Evolutionary conservation across 2,797 vertebrate genomes (phyloP), one percentile per base, ranked within the genome.

Genomic region (Bryconaethiops microstoma): DNA sequence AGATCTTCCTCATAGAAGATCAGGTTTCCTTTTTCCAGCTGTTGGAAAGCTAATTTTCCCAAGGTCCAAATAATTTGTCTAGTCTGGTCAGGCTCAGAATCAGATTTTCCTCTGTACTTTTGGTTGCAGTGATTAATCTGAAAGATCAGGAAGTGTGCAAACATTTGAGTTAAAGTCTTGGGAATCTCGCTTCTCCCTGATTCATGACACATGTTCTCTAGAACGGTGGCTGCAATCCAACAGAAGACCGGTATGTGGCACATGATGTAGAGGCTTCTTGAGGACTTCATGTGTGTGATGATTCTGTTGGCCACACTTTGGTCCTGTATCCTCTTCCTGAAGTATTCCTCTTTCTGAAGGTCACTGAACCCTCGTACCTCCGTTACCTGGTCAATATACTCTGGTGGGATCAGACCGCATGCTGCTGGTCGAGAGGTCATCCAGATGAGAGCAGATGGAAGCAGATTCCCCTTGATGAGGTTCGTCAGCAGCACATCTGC

Each of bases 211-310:
- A 16, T 63, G 0, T 25, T 16, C 29, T 63, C 60, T 17, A 63
- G 14, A 63, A 35, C 25, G 35, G 13, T 63, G 14, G 60, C 60
- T 63, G 60, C 60, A 35, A 35, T 63, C 60, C 60, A 17, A 14
- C 25, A 63, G 14, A 63, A 63, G 25, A 35, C 60, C 7, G 60
- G 60, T 29, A 63, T 35, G 29, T 63, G 60, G 14, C 60, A 63
- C 60, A 63, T 63, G 60, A 63, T 63, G 60, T 63, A 63, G 60
- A 63, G 60, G 60, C 60, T 63, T 63, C 60, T 35, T 63, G 14
- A 63, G 2, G 60, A 63, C 13, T 63, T 63, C 5, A 63, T 35
- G 60, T 63, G 60, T 35, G 13, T 35, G 13, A 63, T 63, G 60
- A 63, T 63, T 35, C 60, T 63, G 12, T 63, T 5, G 5, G 29